These are phyloP conservation scores for Malacosoma neustria DNA, from an alignment of 2,888 invertebrate genomes.

Conservation along the genomic window DNA sequence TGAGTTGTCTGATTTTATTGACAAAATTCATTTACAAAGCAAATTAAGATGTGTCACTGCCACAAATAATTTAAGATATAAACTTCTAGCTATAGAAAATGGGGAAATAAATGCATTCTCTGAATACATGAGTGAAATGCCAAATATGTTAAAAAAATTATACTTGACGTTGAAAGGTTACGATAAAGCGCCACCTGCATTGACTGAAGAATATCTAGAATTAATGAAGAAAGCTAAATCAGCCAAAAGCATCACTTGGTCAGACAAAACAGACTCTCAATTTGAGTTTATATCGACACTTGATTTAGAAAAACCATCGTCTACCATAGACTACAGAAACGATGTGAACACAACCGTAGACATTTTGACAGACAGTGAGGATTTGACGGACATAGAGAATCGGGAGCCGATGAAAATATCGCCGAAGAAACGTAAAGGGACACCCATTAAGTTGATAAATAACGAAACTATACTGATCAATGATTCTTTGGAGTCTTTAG, in stretches of 20 bases:
- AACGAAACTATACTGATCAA: constrained; percentile 61
- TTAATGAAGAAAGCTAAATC: constrained; percentile 75
- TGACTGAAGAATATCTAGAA: constrained; percentile 74
- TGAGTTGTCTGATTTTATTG: constrained; percentile 33
- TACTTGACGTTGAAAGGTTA: constrained; percentile 76
- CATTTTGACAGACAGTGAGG: constrained; percentile 48
- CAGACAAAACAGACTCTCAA: constrained; percentile 49
- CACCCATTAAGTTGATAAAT: constrained; percentile 49
- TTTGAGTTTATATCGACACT: constrained; percentile 48
- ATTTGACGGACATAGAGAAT: constrained; percentile 47
- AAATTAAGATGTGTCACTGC: constrained; percentile 52
- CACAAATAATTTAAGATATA: constrained; percentile 44
- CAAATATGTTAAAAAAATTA: constrained; percentile 70
- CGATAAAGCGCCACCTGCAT: constrained; percentile 70
- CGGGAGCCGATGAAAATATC: constrained; percentile 24
- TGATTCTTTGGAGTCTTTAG: constrained; percentile 52
- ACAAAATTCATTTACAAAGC: constrained; percentile 34
- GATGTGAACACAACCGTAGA: constrained; percentile 31
- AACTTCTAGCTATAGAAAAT: constrained; percentile 50
- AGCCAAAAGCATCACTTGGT: constrained; percentile 76
- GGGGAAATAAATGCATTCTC: constrained; percentile 68
- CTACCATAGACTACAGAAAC: constrained; percentile 25
- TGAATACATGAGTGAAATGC: constrained; percentile 67
- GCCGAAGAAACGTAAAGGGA: constrained; percentile 50
- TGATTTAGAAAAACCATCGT: constrained; percentile 39